Evolutionary conservation across 2,113 vertebrate species (phyloP), one percentile per base, ranked within the genome.

Genomic region (Nycticebus coucang): DNA sequence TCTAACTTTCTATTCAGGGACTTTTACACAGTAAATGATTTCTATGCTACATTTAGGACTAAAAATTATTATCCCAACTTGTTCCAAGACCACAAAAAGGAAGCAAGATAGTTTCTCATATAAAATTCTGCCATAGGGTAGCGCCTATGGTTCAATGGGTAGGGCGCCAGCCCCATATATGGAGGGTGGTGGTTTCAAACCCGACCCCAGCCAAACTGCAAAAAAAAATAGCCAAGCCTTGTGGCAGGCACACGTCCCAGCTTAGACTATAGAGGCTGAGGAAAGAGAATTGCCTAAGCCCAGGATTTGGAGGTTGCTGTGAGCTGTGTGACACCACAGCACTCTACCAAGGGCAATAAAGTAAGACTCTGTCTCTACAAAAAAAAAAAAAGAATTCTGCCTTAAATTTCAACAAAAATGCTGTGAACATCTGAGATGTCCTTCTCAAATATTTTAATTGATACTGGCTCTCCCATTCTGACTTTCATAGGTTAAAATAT

Each of bases 371-470:
- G 45, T 9, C 45, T 50, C 45, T 9, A 50, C 8, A 50, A 50
- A 50, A 50, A 50, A 50, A 50, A 50, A 50, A 50, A 50, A 50
- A 50, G 9, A 50, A 50, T 50, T 50, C 45, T 50, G 45, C 74
- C 50, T 81, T 92, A 81, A 62, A 85, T 92, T 68, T 94, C 89
- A 80, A 91, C 55, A 89, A 75, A 92, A 79, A 84, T 72, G 19
- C 14, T 66, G 2, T n/a, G 62, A 74, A 96, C 93, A 66, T 66
- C 62, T 72, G 33, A 68, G 33, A 14, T 17, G 55, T 72, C 33
- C 57, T 84, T 79, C 37, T n/a, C 64, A 94, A 91, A 74, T 83
- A 59, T 24, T 69, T 24, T 55, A 53, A 90, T 4, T 72, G 28
- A 71, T 35, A 69, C 17, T 62, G 7, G 7, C 15, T 77, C 35